These are phyloP conservation scores for Argopecten irradians DNA, from an alignment of 1,140 invertebrate genomes.

Conservation along the genomic window DNA sequence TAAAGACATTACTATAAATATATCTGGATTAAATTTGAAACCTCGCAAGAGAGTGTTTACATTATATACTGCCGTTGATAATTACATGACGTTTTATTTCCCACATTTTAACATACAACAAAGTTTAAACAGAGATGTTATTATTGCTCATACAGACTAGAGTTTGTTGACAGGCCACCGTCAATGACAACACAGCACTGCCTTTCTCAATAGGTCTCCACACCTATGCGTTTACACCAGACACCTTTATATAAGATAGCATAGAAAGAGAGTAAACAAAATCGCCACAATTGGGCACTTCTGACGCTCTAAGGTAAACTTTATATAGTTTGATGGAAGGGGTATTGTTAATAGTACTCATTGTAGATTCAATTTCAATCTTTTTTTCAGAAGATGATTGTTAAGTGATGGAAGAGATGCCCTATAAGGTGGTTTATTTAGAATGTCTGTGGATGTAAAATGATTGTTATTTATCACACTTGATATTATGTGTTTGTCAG, in stretches of 20 bases:
- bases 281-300: neutral
- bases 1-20: too few species aligned
- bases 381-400: too few species aligned
- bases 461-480: too few species aligned
- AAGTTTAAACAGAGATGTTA: neutral
- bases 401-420: too few species aligned
- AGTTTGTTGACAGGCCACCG: neutral
- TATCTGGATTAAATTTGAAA: too few species aligned
- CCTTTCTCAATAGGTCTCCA: neutral
- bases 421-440: too few species aligned
- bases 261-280: neutral
- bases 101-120: neutral
- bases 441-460: too few species aligned
- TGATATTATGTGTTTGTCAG: too few species aligned
- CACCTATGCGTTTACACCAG: neutral
- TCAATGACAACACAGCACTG: neutral
- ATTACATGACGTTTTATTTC: neutral
- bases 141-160: neutral
- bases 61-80: too few species aligned
- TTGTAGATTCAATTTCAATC: too few species aligned
- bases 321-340: neutral
- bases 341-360: neutral
- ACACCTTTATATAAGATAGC: neutral
- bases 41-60: too few species aligned
- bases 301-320: neutral